Base-by-base conservation (phyloP, 1,140 invertebrate genomes). In the Drosophila sp. region DNA sequence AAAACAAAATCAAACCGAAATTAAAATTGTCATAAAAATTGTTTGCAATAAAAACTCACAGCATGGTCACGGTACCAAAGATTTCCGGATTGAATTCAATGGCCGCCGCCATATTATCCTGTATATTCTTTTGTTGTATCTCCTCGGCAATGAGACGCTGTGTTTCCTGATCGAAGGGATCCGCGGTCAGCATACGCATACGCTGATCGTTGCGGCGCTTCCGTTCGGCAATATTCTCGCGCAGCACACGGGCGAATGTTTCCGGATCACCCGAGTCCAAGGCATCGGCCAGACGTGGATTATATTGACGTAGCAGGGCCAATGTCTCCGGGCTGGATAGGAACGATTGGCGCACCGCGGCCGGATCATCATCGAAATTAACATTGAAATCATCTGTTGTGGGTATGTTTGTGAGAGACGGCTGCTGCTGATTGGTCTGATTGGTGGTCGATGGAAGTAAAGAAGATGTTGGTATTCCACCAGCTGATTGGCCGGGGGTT, bases 21-120 rank as follows among this genome's bases (percentile, higher is more conserved):
- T 17, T 17, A 17, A 17, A 17, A 17, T 17, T 17, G 17, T 17
- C 17, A 17, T 17, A 17, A 17, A 17, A 17, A 17, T 17, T 17
- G 17, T 17, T 17, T 17, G 17, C 17, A 17, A 17, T 17, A 17
- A 17, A 23, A 25, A 85, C 86, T 78, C 30, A 99, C 41, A 99
- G 94, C 98, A 99, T 99, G 10, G 97, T 95, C 50, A 99, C 98
- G 17, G 97, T 98, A 56, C 98, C 98, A 93, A 99, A 99, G 23
- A 97, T 98, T 92, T 99, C 98, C 0, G 98, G 98, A 93, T 98
- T 98, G 91, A 97, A 98, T 91, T 99, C 98, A 95, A 99, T 99
- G 1, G 98, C 98, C 1, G 97, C 97, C 90, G 99, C 98, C 98
- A 99, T 99, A 91, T 99, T 99, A 0, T 97, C 97, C 93, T 99